A percentile compares a stretch with the other conserved stretches of the same genome.
phyloP scores from a whole-genome alignment of 2,797 vertebrate species.

The Bufotes viridis region DNA sequence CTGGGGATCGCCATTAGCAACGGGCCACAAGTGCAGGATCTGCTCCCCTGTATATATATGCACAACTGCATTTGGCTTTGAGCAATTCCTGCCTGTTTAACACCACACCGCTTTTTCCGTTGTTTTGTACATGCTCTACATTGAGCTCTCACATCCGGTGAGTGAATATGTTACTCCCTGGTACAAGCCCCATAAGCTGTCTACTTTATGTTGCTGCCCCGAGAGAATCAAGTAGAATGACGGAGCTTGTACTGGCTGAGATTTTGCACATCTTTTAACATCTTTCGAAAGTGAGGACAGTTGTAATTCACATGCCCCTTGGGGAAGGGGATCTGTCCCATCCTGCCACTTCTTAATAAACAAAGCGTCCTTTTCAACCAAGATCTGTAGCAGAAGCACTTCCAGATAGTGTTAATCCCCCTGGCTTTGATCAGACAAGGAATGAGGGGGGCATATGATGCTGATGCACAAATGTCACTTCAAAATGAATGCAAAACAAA shows the following conservation, averaged over 20 bases:
- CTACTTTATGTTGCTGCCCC: background rate
- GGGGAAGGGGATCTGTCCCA: conserved; percentile 55
- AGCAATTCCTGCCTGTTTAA: no score
- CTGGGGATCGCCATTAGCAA: no score
- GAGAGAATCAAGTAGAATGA: background rate
- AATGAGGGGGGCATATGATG: conserved; percentile 42
- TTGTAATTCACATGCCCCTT: conserved; percentile 51
- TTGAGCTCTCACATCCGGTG: background rate
- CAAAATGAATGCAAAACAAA: conserved; percentile 32
- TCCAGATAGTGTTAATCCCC: conserved; percentile 61
- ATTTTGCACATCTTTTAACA: conserved; percentile 55
- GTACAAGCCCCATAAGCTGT: background rate
- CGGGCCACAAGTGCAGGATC: no score
- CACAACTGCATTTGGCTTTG: no score
- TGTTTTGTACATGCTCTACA: background rate
- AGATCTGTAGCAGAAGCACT: conserved; percentile 55
- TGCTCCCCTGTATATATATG: no score
- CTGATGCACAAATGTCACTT: conserved; percentile 55
- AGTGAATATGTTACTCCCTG: background rate
- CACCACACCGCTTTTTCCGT: no score
- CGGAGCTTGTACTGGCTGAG: conserved; percentile 22
- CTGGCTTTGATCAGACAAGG: conserved; percentile 56
- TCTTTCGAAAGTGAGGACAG: conserved; percentile 52
- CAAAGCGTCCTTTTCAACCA: conserved; percentile 57
- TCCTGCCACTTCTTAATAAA: conserved; percentile 59